phyloP scores from a whole-genome alignment of 2,113 vertebrate species.

The Gymnocephalus cernua region DNA sequence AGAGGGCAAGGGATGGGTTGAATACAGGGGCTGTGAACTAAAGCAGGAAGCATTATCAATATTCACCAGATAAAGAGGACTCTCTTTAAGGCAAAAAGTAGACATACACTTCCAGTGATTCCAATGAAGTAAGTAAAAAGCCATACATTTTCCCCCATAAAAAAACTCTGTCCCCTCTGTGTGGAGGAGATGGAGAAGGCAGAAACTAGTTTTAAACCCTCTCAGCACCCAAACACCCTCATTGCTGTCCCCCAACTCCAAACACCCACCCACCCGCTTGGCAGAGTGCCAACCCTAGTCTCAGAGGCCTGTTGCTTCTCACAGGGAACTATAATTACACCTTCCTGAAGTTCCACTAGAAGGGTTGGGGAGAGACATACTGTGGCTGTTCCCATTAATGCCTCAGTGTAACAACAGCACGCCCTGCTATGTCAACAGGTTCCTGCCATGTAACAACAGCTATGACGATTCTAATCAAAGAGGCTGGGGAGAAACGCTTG shows the following conservation, averaged over 20 bases:
- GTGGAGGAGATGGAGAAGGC: constrained; percentile 8
- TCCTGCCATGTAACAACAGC: constrained; percentile 58
- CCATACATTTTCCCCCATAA: background rate
- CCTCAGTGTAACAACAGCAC: constrained; percentile 54
- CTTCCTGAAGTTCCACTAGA: constrained; percentile 20
- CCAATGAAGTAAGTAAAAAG: constrained; percentile 22
- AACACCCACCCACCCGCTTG: constrained; percentile 44
- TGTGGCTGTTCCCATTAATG: constrained; percentile 59
- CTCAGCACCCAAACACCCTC: constrained; percentile 23
- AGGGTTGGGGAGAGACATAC: constrained; percentile 33
- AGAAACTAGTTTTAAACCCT: constrained; percentile 26
- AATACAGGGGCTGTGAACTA: constrained; percentile 68
- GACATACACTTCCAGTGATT: constrained; percentile 31
- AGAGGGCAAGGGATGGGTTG: constrained; percentile 30
- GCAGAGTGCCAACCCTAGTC: constrained; percentile 50
- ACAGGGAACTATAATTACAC: constrained; percentile 71
- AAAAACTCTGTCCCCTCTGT: constrained; percentile 16
- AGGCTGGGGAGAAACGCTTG: background rate
- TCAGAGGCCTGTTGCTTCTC: constrained; percentile 52
- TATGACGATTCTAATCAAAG: constrained; percentile 40
- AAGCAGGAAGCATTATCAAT: constrained; percentile 76
- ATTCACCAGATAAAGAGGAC: constrained; percentile 57
- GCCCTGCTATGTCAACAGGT: constrained; percentile 69
- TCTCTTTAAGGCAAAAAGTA: constrained; percentile 50
- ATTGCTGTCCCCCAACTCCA: constrained; percentile 12